Evolutionary conservation across 2,113 vertebrate genomes (phyloP).

Genomic region (Nothocercus nigrocapillus): DNA sequence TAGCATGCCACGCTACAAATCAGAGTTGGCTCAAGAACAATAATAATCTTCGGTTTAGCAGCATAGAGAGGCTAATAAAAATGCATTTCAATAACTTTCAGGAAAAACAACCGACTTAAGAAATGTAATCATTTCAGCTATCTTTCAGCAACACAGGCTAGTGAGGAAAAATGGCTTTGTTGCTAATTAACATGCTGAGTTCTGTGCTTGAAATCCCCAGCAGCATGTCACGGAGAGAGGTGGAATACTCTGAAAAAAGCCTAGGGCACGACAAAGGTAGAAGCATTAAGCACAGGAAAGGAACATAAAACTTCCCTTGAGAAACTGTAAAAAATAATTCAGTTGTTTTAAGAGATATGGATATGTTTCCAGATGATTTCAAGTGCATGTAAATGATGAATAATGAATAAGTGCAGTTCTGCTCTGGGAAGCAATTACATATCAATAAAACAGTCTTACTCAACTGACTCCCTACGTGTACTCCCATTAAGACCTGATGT

Average conservation of each 20-base stretch:
- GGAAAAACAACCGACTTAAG: background rate
- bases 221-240: background rate
- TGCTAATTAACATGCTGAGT: background rate
- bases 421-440: background rate
- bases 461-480: background rate
- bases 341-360: background rate
- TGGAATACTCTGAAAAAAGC: background rate
- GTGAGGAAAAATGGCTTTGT: background rate
- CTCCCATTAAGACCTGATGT: background rate
- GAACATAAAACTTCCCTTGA: background rate
- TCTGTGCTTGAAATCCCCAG: background rate
- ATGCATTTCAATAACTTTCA: background rate
- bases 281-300: background rate
- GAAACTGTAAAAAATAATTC: conserved; percentile 16
- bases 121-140: background rate
- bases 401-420: background rate
- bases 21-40: background rate
- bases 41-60: background rate
- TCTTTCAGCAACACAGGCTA: background rate
- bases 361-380: background rate
- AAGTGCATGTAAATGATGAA: background rate
- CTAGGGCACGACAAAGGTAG: background rate
- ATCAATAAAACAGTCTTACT: background rate
- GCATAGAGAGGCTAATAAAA: background rate
- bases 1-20: background rate